Percentiles rank a stretch among this genome's conserved stretches.
Conservation (phyloP, 2,888 invertebrate genomes). For the Cheilosia soror region DNA sequence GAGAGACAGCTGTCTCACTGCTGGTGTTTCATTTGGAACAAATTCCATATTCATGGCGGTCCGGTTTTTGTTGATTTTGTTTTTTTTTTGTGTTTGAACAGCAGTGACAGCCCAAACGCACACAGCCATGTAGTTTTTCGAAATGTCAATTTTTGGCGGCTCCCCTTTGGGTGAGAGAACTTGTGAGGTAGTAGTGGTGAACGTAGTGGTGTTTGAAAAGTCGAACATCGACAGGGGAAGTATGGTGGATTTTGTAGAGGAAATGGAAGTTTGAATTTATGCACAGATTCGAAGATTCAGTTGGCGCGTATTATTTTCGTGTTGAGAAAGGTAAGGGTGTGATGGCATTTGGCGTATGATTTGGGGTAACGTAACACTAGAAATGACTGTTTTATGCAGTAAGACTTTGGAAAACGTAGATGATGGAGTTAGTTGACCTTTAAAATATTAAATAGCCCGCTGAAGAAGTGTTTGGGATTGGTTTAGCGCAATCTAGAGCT, state of each 20-base stretch:
- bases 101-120: conserved; percentile 45
- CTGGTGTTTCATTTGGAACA: conserved; percentile 16
- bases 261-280: conserved; percentile 47
- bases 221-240: conserved; percentile 28
- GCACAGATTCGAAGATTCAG: conserved; percentile 27
- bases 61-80: conserved; percentile 61
- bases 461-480: too few species aligned
- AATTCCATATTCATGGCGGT: conserved; percentile 47
- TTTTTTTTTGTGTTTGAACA: conserved; percentile 29
- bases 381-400: not conserved
- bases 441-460: too few species aligned
- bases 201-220: conserved; percentile 14
- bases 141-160: conserved; percentile 69
- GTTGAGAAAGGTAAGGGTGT: conserved; percentile 70
- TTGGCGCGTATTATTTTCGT: conserved; percentile 64
- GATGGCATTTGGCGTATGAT: conserved; percentile 42
- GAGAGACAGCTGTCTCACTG: conserved; percentile 46
- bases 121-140: conserved; percentile 37
- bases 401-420: too few species aligned
- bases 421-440: too few species aligned
- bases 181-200: conserved; percentile 4
- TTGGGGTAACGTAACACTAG: conserved; percentile 43
- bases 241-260: conserved; percentile 43
- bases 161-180: conserved; percentile 16
- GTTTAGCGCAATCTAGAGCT: too few species aligned